Evolutionary conservation across 1,140 invertebrate species (phyloP).

Genomic region (Frieseomelitta varia): DNA sequence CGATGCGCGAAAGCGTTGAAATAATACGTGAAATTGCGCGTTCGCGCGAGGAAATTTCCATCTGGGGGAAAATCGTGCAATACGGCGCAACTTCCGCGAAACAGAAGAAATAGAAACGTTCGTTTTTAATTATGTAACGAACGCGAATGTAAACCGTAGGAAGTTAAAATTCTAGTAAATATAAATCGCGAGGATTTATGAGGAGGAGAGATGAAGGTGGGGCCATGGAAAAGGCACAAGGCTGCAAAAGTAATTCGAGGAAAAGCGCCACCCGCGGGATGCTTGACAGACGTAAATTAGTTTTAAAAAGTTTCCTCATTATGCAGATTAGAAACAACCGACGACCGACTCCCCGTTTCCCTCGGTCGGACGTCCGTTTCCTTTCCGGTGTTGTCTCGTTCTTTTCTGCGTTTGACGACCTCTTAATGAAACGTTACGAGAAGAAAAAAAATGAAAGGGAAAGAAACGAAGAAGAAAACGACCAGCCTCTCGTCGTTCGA

Average conservation of each 20-base stretch:
- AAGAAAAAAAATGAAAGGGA: too few relatives aligned
- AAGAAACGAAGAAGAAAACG: too few relatives aligned
- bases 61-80: not conserved
- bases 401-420: not conserved
- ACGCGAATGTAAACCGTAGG: not conserved
- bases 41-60: not conserved
- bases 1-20: not conserved
- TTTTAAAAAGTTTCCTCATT: slow-evolving; percentile 54
- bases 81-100: not conserved
- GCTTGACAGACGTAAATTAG: slow-evolving; percentile 50
- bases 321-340: slow-evolving; percentile 49
- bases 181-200: slow-evolving; percentile 34
- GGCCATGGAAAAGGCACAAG: not conserved
- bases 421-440: slow-evolving; percentile 23
- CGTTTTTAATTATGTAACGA: slow-evolving; percentile 41
- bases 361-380: not conserved
- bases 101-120: not conserved
- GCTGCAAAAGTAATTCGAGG: not conserved
- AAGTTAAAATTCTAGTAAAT: slow-evolving; percentile 49
- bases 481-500: too few relatives aligned
- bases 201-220: not conserved
- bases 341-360: not conserved
- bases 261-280: slow-evolving; percentile 7
- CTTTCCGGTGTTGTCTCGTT: not conserved
- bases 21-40: slow-evolving; percentile 8